A percentile compares a stretch with the other conserved stretches of the same genome.
Conservation (phyloP, 2,797 vertebrate species). For the Notoglanidium macrostoma region DNA sequence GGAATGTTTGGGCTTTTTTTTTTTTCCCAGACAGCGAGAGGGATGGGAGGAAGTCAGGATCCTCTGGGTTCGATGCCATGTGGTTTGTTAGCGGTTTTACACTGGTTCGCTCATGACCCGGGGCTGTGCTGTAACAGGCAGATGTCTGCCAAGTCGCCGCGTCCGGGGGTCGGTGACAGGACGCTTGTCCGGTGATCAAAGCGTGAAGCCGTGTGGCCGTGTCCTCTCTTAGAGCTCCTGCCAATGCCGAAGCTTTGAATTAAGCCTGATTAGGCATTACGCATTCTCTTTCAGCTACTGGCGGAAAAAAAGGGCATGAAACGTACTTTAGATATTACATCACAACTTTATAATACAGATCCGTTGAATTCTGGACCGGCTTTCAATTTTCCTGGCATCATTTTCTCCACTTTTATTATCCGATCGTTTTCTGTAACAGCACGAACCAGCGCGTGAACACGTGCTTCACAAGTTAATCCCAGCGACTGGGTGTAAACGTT, state of each 20-base stretch:
- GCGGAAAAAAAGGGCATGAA: background rate
- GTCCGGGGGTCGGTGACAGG: slow-evolving; percentile 59
- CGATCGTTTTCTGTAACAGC: background rate
- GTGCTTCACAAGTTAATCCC: background rate
- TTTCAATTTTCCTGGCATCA: background rate
- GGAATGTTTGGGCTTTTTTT: slow-evolving; percentile 36
- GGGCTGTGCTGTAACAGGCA: slow-evolving; percentile 74
- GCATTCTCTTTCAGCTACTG: slow-evolving; percentile 22
- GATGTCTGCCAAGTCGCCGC: slow-evolving; percentile 68
- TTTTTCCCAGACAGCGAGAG: background rate
- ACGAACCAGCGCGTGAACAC: background rate
- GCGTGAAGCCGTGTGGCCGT: slow-evolving; percentile 56
- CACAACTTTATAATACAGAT: background rate
- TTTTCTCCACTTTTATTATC: background rate
- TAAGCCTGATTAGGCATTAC: slow-evolving; percentile 32
- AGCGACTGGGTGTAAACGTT: background rate
- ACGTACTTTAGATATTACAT: background rate
- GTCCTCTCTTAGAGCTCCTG: slow-evolving; percentile 32
- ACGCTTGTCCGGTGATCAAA: slow-evolving; percentile 67
- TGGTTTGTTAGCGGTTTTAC: slow-evolving; percentile 41
- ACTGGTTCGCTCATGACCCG: slow-evolving; percentile 54
- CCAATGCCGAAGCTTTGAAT: slow-evolving; percentile 35
- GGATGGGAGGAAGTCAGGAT: background rate
- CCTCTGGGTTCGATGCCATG: slow-evolving; percentile 18
- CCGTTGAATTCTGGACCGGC: background rate